Evolutionary conservation across 2,888 invertebrate species (phyloP).

Genomic region (Heliconius aoede): DNA sequence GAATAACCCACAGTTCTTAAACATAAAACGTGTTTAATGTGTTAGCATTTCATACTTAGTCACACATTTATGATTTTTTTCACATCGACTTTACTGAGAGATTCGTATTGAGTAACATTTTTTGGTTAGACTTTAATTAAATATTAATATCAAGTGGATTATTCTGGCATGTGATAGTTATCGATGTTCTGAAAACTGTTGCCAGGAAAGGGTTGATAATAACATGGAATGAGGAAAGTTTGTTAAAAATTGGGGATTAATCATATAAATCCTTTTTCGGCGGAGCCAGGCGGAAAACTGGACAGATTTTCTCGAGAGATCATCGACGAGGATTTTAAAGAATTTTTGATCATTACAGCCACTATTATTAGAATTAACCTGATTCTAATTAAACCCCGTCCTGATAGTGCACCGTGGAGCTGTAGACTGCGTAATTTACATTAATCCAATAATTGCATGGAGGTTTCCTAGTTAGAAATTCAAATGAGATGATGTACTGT

Average conservation of each 20-base stretch:
- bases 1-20: constrained; percentile 31
- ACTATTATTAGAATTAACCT: constrained; percentile 80
- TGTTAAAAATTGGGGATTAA: constrained; percentile 25
- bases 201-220: constrained; percentile 5
- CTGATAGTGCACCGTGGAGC: constrained; percentile 83
- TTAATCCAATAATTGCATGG: constrained; percentile 97
- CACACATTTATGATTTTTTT: constrained; percentile 32
- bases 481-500: constrained; percentile 92
- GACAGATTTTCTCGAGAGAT: constrained; percentile 12
- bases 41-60: constrained; percentile 36
- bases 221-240: constrained; percentile 20
- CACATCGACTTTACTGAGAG: constrained; percentile 8
- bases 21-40: constrained; percentile 28
- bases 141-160: constrained; percentile 21
- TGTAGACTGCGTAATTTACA: constrained; percentile 94
- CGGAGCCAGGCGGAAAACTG: not conserved
- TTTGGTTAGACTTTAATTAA: not conserved
- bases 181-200: constrained; percentile 18
- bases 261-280: constrained; percentile 26
- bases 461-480: constrained; percentile 96
- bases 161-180: not conserved
- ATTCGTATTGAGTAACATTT: constrained; percentile 3
- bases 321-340: constrained; percentile 19
- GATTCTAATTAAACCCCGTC: constrained; percentile 83
- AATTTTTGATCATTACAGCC: constrained; percentile 49